phyloP scores from a whole-genome alignment of 2,797 vertebrate genomes.

The Myripristis murdjan region DNA sequence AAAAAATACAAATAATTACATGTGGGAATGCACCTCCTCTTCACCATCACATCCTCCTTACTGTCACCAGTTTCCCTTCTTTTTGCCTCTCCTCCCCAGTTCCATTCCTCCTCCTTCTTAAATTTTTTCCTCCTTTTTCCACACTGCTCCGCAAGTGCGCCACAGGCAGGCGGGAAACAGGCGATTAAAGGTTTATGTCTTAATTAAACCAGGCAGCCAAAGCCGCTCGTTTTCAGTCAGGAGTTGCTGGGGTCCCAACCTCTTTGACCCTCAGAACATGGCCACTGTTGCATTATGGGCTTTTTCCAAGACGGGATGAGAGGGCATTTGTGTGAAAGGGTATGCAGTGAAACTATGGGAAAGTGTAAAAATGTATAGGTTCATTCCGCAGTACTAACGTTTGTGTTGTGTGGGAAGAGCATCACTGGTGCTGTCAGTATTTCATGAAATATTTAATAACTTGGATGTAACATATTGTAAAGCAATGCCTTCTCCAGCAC shows the following conservation, averaged over 20 bases:
- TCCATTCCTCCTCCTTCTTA: not conserved
- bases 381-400: not conserved
- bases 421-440: no score
- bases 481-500: no score
- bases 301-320: not conserved
- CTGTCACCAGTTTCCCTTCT: not conserved
- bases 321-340: not conserved
- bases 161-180: conserved; percentile 1
- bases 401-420: not conserved
- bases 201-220: conserved; percentile 27
- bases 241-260: conserved; percentile 3
- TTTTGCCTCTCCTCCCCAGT: not conserved
- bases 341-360: no score
- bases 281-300: conserved; percentile 9
- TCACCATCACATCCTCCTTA: not conserved
- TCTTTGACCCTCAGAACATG: conserved; percentile 1
- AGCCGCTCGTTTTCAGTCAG: conserved; percentile 10
- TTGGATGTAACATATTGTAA: no score
- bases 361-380: not conserved
- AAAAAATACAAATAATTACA: no score
- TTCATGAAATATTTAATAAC: no score
- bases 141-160: not conserved
- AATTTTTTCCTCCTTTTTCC: not conserved
- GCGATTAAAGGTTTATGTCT: conserved; percentile 13
- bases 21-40: not conserved